These are phyloP conservation scores for Pseudorhiza aurosa DNA, from an alignment of 30 jellyfish, hydroid and myxozoan species.

Conservation along the genomic window DNA sequence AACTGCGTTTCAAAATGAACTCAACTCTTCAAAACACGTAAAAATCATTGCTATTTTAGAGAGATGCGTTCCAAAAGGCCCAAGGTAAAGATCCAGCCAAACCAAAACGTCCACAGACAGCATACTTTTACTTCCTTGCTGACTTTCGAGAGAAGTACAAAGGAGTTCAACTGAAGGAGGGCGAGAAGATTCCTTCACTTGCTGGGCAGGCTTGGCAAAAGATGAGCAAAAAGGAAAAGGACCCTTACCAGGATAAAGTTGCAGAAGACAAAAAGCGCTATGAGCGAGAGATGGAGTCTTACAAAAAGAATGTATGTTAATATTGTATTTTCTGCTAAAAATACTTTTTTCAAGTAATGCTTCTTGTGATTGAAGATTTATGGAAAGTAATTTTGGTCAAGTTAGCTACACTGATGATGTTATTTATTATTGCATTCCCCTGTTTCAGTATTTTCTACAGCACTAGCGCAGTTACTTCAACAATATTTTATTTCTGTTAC, in stretches of 20 bases:
- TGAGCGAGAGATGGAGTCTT: slow-evolving; percentile 75
- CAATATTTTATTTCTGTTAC: too few relatives aligned
- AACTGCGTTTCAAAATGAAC: too few relatives aligned
- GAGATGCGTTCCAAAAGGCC: slow-evolving; percentile 77
- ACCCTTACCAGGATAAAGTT: slow-evolving; percentile 79
- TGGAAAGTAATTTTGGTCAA: too few relatives aligned
- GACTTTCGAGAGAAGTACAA: slow-evolving; percentile 81
- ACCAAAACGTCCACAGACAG: slow-evolving; percentile 96
- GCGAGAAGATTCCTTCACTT: slow-evolving; percentile 83
- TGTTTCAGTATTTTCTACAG: too few relatives aligned
- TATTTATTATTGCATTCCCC: too few relatives aligned
- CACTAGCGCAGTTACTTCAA: too few relatives aligned
- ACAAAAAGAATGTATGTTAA: slow-evolving; percentile 72
- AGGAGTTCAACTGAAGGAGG: slow-evolving; percentile 62
- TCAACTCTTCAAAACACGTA: too few relatives aligned
- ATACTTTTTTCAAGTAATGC: too few relatives aligned
- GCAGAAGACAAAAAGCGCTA: slow-evolving; percentile 79
- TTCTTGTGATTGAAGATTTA: too few relatives aligned
- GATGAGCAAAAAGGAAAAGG: slow-evolving; percentile 79
- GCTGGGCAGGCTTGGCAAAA: slow-evolving; percentile 94
- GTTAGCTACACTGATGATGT: too few relatives aligned
- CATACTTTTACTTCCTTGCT: slow-evolving; percentile 91
- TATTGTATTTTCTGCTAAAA: too few relatives aligned
- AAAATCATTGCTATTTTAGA: slow-evolving; percentile 52
- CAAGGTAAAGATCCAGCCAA: slow-evolving; percentile 96